Percentiles rank a stretch among this genome's conserved stretches.
These are phyloP conservation scores for Drosophila vallismaia DNA, from an alignment of 2,888 invertebrate species.

Conservation along the genomic window DNA sequence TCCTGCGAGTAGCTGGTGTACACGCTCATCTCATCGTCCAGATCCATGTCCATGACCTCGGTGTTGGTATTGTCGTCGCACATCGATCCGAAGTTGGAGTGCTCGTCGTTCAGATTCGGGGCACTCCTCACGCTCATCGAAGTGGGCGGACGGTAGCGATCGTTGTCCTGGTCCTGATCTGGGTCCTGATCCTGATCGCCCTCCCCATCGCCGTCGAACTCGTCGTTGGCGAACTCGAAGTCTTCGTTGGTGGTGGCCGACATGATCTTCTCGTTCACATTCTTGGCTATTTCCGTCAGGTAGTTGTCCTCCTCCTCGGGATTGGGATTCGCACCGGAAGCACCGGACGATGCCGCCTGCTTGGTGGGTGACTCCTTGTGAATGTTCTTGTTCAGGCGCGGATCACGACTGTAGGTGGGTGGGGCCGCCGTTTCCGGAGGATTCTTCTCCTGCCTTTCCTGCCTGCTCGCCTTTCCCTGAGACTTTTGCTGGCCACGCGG, in stretches of 20 bases:
- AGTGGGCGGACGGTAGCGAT: conserved; percentile 77
- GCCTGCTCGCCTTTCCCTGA: background rate
- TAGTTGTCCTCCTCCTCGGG: conserved; percentile 82
- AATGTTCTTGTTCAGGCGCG: conserved; percentile 82
- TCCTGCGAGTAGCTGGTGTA: conserved; percentile 83
- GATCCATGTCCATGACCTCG: conserved; percentile 83
- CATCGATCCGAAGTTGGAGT: conserved; percentile 78
- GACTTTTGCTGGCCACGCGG: conserved; percentile 13
- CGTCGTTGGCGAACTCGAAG: conserved; percentile 82
- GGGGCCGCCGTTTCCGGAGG: conserved; percentile 32
- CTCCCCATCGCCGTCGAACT: conserved; percentile 77
- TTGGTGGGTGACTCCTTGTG: conserved; percentile 69
- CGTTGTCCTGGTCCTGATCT: conserved; percentile 55
- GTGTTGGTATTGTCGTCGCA: conserved; percentile 83
- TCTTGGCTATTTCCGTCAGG: conserved; percentile 83
- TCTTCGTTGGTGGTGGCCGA: conserved; percentile 82
- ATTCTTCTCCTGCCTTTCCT: conserved; percentile 13
- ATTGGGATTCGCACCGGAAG: conserved; percentile 26
- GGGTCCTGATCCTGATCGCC: conserved; percentile 8
- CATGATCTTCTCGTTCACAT: conserved; percentile 83
- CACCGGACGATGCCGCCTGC: background rate
- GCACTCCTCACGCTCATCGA: conserved; percentile 83
- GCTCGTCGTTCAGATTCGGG: conserved; percentile 82
- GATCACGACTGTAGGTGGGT: conserved; percentile 81
- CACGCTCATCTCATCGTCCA: conserved; percentile 83